Evolutionary conservation across 2,797 vertebrate genomes (phyloP).

Genomic region (Tachyglossus aculeatus): DNA sequence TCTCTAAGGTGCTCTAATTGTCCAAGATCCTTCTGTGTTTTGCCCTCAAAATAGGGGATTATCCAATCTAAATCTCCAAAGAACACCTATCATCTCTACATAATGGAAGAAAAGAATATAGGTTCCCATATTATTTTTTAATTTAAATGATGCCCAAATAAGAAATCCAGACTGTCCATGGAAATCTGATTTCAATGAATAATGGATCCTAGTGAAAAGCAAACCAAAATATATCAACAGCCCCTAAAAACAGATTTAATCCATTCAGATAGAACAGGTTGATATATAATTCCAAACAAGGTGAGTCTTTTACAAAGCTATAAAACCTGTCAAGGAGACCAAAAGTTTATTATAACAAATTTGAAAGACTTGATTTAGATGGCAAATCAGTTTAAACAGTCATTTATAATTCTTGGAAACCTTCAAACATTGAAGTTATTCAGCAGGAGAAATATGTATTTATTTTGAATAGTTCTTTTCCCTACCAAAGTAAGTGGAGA

Average conservation of each 20-base stretch:
- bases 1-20: neutral
- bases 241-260: slow-evolving; percentile 56
- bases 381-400: slow-evolving; percentile 11
- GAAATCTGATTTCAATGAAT: slow-evolving; percentile 23
- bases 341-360: slow-evolving; percentile 52
- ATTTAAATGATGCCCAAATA: slow-evolving; percentile 37
- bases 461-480: slow-evolving; percentile 39
- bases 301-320: slow-evolving; percentile 27
- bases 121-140: neutral
- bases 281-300: slow-evolving; percentile 47
- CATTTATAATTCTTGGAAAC: slow-evolving; percentile 45
- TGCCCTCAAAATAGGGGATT: neutral
- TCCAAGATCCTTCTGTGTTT: neutral
- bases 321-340: slow-evolving; percentile 61
- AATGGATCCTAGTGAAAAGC: slow-evolving; percentile 46
- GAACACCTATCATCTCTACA: neutral
- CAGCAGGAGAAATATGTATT: slow-evolving; percentile 44
- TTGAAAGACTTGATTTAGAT: slow-evolving; percentile 52
- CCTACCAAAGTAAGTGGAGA: slow-evolving; percentile 43
- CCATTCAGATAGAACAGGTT: slow-evolving; percentile 38
- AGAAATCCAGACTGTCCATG: neutral
- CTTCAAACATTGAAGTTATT: slow-evolving; percentile 22
- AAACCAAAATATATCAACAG: slow-evolving; percentile 56
- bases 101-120: neutral
- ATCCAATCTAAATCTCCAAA: neutral